Evolutionary conservation across 1,140 invertebrate species (phyloP).

Genomic region (Drosophila neocordata): DNA sequence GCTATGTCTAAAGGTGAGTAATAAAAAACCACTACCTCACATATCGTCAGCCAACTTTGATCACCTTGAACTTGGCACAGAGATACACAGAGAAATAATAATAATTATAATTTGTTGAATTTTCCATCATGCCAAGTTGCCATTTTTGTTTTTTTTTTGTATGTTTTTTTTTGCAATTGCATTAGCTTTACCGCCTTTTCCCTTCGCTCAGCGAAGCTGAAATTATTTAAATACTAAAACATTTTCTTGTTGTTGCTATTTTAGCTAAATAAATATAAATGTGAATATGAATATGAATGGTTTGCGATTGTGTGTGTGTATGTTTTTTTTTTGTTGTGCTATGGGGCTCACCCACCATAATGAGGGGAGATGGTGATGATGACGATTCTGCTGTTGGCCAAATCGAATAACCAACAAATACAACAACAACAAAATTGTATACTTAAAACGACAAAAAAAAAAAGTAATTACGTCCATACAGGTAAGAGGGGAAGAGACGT

Average conservation of each 20-base stretch:
- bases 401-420: constrained; percentile 38
- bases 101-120: constrained; percentile 37
- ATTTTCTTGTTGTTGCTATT: constrained; percentile 21
- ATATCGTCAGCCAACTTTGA: constrained; percentile 30
- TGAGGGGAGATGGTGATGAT: constrained; percentile 49
- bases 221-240: constrained; percentile 55
- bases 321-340: constrained; percentile 21
- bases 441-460: constrained; percentile 26
- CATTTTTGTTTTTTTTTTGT: constrained; percentile 2
- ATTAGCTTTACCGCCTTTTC: constrained; percentile 26
- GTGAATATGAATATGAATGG: constrained; percentile 16
- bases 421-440: constrained; percentile 40
- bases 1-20: constrained; percentile 50
- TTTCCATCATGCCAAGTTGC: constrained; percentile 21
- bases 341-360: constrained; percentile 50
- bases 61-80: constrained; percentile 51
- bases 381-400: constrained; percentile 54
- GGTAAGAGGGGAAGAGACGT: constrained; percentile 3
- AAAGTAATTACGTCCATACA: constrained; percentile 67
- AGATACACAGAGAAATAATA: constrained; percentile 6
- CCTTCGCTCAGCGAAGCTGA: constrained; percentile 50
- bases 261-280: constrained; percentile 56
- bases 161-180: constrained; percentile 50
- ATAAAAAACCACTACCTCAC: constrained; percentile 26
- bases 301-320: constrained; percentile 32